Base-by-base conservation (phyloP, 2,797 vertebrate species). In the Gallinago stenura region DNA sequence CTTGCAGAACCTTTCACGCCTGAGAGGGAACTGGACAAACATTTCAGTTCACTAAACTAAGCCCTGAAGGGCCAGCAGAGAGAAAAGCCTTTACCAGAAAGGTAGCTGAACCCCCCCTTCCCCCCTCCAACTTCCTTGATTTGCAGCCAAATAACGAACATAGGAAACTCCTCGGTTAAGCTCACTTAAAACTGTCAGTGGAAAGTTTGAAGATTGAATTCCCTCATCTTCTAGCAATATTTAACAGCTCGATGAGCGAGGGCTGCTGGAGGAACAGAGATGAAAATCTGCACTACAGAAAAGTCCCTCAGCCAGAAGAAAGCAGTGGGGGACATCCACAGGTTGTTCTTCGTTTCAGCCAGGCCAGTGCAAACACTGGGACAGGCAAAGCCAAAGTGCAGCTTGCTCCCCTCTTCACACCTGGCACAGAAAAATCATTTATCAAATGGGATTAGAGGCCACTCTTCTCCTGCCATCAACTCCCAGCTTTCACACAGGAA, bases 141-240 rank as follows among this genome's bases (percentile, higher is more conserved):
- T 72, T 75, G 48, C 20, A 84, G 87, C 94, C 90, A 95, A 10
- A 31, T 41, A 90, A 90, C 0, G 9, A 95, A 90, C 81, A 91
- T 62, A 90, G 79, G 89, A 95, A 97, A 87, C 64, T 95, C 86
- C 75, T 91, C 37, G 61, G 88, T 95, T 87, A 92, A 91, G 75
- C 65, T 92, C 81, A 28, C 61, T 95, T 75, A 78, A 85, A 95
- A 66, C 61, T 78, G 83, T 75, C 75, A 89, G 64, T 81, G 90
- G 94, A 95, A 96, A 97, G 69, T 89, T 7, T 93, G 75, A 84
- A 92, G 88, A 72, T 5, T 69, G 75, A 94, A 87, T 93, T 95
- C 89, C 76, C 71, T 90, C 75, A 4, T 92, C 51, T 92, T 91
- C 18, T 53, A 31, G 64, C 76, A 18, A 62, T 70, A 71, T 93